phyloP scores from a whole-genome alignment of 2,888 invertebrate genomes.

The Oscheius sp. region DNA sequence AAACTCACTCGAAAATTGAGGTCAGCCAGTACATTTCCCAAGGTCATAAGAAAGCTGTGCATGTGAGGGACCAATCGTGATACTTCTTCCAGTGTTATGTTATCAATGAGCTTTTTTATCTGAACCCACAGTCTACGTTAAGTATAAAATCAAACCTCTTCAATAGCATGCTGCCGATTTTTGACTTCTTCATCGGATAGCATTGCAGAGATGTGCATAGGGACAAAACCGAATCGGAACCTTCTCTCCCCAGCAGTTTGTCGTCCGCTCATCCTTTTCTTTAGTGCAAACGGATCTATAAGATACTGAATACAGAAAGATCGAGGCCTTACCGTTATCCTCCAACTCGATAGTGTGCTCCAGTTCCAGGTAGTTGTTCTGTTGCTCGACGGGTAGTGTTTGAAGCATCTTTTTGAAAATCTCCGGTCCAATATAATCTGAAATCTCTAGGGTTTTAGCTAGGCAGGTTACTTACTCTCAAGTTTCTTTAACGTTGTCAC shows the following conservation, averaged over 20 bases:
- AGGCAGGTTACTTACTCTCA: constrained; percentile 10
- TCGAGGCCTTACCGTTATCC: not conserved
- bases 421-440: constrained; percentile 46
- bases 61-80: constrained; percentile 79
- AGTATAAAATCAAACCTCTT: constrained; percentile 41
- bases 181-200: constrained; percentile 78
- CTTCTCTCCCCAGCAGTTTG: constrained; percentile 38
- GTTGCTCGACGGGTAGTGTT: constrained; percentile 29
- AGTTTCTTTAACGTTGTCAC: constrained; percentile 21
- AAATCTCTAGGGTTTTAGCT: not conserved
- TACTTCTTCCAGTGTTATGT: constrained; percentile 62
- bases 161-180: constrained; percentile 52
- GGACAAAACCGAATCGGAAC: constrained; percentile 75
- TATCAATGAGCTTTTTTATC: constrained; percentile 77
- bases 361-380: constrained; percentile 28
- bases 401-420: constrained; percentile 18
- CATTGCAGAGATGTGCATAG: constrained; percentile 74
- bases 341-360: constrained; percentile 31
- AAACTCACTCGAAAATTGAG: constrained; percentile 76
- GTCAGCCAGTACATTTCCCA: constrained; percentile 79
- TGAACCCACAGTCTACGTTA: constrained; percentile 65
- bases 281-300: constrained; percentile 4
- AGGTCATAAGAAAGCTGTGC: constrained; percentile 79
- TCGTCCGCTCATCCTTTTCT: constrained; percentile 28
- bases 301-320: not conserved